Evolutionary conservation across 2,888 invertebrate genomes (phyloP).

Genomic region (Pantelozetes paolii): DNA sequence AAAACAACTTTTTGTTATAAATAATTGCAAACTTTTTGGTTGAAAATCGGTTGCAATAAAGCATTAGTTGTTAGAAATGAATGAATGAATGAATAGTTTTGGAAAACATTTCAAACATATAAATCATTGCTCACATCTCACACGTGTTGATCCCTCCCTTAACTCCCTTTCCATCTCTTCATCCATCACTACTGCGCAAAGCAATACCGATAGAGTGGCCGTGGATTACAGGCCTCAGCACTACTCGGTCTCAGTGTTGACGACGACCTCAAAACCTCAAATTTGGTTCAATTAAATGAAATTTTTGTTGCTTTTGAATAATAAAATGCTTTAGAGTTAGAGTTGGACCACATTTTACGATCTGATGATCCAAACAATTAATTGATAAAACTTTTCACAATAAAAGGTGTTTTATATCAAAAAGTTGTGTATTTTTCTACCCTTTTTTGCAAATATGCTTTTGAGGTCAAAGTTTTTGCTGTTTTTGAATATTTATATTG

Average conservation of each 20-base stretch:
- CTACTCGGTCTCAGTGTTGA: not conserved
- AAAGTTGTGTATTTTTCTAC: not conserved
- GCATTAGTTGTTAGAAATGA: not conserved
- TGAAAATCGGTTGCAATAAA: not conserved
- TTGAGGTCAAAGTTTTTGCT: constrained; percentile 28
- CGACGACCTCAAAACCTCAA: constrained; percentile 34
- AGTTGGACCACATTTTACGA: not conserved
- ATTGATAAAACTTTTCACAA: constrained; percentile 27
- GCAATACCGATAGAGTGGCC: not conserved
- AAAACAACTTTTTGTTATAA: not conserved
- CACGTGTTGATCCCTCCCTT: constrained; percentile 34
- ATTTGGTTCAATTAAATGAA: constrained; percentile 25
- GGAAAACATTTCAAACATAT: not conserved
- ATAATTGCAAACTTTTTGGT: not conserved
- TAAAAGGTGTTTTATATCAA: constrained; percentile 24
- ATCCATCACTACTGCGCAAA: constrained; percentile 22
- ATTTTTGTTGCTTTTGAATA: not conserved
- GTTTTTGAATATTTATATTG: not conserved
- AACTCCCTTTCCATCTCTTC: constrained; percentile 5
- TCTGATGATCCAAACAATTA: constrained; percentile 14
- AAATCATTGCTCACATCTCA: constrained; percentile 8
- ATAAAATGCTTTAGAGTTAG: constrained; percentile 13
- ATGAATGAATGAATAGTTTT: constrained; percentile 5
- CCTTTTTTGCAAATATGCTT: not conserved
- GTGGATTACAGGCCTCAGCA: not conserved